Conservation (phyloP, 2,888 invertebrate genomes). For the Acleris sparsana region DNA sequence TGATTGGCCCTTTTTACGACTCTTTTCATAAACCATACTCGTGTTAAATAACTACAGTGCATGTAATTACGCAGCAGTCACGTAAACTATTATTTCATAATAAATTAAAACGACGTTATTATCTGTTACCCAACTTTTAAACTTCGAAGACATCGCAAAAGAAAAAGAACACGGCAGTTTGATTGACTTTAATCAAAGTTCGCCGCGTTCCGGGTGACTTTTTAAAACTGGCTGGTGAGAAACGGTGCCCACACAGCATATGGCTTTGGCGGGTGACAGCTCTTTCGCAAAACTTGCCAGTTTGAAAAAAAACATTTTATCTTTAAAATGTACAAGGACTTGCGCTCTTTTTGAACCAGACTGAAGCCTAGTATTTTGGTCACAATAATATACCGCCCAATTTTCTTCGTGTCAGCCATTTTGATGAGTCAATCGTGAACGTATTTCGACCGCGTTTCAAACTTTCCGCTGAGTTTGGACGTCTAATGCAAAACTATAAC, state of each 20-base stretch:
- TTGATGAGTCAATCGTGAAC: constrained; percentile 73
- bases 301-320: background rate
- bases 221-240: constrained; percentile 68
- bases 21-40: too few species aligned
- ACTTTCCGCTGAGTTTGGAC: constrained; percentile 45
- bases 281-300: constrained; percentile 3
- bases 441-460: constrained; percentile 38
- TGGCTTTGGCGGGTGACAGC: constrained; percentile 69
- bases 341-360: constrained; percentile 19
- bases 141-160: constrained; percentile 4
- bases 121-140: constrained; percentile 8
- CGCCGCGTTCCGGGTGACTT: constrained; percentile 48
- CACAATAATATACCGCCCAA: constrained; percentile 76
- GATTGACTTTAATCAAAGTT: constrained; percentile 44
- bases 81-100: background rate
- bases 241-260: constrained; percentile 61
- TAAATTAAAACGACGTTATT: background rate
- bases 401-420: constrained; percentile 69
- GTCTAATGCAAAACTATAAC: constrained; percentile 28
- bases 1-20: too few species aligned
- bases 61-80: too few species aligned
- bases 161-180: constrained; percentile 7
- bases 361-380: constrained; percentile 58
- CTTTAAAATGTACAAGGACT: background rate
- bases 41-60: too few species aligned